These are phyloP conservation scores for Myanophis thanlyinensis DNA, from an alignment of 2,113 vertebrate genomes.

Conservation along the genomic window DNA sequence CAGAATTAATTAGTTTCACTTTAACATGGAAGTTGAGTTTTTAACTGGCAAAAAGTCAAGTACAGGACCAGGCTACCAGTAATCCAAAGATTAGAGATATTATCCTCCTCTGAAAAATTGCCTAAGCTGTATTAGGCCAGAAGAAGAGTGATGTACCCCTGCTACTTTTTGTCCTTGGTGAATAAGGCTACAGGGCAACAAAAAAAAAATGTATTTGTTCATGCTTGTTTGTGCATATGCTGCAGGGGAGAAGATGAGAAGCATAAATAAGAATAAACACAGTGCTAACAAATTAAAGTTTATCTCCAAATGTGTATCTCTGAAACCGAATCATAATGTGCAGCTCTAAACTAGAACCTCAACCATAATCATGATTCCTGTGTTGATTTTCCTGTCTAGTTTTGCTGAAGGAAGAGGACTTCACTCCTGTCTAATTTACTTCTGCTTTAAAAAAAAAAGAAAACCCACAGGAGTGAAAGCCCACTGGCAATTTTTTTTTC, in stretches of 20 bases:
- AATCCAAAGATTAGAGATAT: conserved; percentile 56
- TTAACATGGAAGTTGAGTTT: conserved; percentile 51
- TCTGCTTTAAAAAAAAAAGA: background rate
- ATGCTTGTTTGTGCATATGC: background rate
- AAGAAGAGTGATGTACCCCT: conserved; percentile 45
- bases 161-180: conserved; percentile 31
- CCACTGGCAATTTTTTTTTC: background rate
- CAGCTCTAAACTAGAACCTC: background rate
- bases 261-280: background rate
- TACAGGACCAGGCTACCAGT: conserved; percentile 51
- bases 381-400: background rate
- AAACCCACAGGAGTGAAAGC: background rate
- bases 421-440: background rate
- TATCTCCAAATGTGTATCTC: background rate
- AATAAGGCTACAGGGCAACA: conserved; percentile 20
- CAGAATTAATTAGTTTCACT: conserved; percentile 62
- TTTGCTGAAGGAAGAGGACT: background rate
- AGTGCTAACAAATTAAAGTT: background rate
- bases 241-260: background rate
- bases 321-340: background rate
- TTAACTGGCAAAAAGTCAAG: conserved; percentile 52
- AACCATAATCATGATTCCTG: background rate
- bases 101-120: conserved; percentile 59
- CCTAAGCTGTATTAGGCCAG: conserved; percentile 52
- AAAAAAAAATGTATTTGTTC: conserved; percentile 9